Evolutionary conservation across 2,113 vertebrate species (phyloP).

Genomic region (Cebidichthys violaceus): DNA sequence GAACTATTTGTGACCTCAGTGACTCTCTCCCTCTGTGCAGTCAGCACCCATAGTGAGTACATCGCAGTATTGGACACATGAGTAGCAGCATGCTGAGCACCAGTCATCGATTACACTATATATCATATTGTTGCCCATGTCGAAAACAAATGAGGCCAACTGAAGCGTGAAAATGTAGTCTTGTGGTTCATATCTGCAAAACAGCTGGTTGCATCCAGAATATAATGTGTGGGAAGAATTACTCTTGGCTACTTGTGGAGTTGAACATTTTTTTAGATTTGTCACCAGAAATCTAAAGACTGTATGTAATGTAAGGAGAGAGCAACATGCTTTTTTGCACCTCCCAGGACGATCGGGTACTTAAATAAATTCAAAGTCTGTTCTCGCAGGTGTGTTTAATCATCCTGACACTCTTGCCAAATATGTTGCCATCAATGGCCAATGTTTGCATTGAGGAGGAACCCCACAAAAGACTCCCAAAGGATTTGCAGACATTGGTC

Average conservation of each 20-base stretch:
- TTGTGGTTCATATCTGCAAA: neutral
- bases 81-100: constrained; percentile 53
- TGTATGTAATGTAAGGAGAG: constrained; percentile 7
- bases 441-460: constrained; percentile 73
- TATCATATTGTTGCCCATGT: constrained; percentile 49
- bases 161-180: constrained; percentile 12
- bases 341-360: constrained; percentile 21
- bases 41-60: constrained; percentile 60
- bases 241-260: constrained; percentile 3
- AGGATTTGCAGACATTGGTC: constrained; percentile 72
- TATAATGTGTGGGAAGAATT: constrained; percentile 7
- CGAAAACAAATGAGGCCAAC: constrained; percentile 32
- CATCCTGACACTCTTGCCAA: constrained; percentile 49
- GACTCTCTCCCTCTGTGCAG: constrained; percentile 50
- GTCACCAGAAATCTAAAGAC: constrained; percentile 24
- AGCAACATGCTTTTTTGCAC: constrained; percentile 32
- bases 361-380: constrained; percentile 30
- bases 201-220: constrained; percentile 5
- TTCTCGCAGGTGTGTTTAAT: constrained; percentile 63
- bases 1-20: constrained; percentile 64
- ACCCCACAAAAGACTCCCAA: constrained; percentile 73
- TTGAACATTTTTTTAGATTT: constrained; percentile 16
- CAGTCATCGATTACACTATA: constrained; percentile 71
- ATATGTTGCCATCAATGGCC: constrained; percentile 59
- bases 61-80: constrained; percentile 65